Base-by-base conservation (phyloP, 2,113 vertebrate species). In the Sturnus vulgaris region DNA sequence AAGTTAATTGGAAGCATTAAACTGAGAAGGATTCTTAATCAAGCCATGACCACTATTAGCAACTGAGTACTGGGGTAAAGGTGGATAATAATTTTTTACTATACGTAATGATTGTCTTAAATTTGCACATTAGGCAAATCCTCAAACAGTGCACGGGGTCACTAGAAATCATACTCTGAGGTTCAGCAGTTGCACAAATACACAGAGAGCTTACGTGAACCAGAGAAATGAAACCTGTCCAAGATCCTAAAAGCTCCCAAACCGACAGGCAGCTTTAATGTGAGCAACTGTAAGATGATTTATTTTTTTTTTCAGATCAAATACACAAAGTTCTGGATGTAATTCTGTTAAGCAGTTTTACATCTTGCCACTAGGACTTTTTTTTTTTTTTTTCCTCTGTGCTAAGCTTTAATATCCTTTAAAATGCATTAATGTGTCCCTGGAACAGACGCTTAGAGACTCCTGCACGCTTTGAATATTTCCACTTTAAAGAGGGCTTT, bases 351-450 rank as follows among this genome's bases (percentile, higher is more conserved):
- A 98, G 96, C 92, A 97, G 97, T 97, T 98, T 98, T 97, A 95
- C 83, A 96, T 97, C 96, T 98, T 97, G 88, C 97, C 95, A 97
- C 97, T 96, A 98, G 94, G 97, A 98, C 80, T 95, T 95, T 89
- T 97, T 39, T 69, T 69, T 69, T 37, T 37, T 37, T 64, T 96
- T 84, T 88, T 9, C 53, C 46, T 97, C 92, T 88, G 79, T 93
- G 97, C 93, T 98, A 98, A 98, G 96, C 97, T 98, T 97, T 98
- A 98, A 98, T 97, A 98, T 97, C 95, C 93, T 97, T 98, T 97
- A 97, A 98, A 97, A 98, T 97, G 97, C 94, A 98, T 98, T 98
- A 98, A 97, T 97, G 47, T 97, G 95, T 97, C 96, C 77, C 96
- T 97, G 97, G 95, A 98, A 98, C 92, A 97, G 96, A 97, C 15